Percentiles rank a stretch among this genome's conserved stretches.
These are phyloP conservation scores for Epinephelus moara DNA, from an alignment of 2,113 vertebrate species.

Conservation along the genomic window DNA sequence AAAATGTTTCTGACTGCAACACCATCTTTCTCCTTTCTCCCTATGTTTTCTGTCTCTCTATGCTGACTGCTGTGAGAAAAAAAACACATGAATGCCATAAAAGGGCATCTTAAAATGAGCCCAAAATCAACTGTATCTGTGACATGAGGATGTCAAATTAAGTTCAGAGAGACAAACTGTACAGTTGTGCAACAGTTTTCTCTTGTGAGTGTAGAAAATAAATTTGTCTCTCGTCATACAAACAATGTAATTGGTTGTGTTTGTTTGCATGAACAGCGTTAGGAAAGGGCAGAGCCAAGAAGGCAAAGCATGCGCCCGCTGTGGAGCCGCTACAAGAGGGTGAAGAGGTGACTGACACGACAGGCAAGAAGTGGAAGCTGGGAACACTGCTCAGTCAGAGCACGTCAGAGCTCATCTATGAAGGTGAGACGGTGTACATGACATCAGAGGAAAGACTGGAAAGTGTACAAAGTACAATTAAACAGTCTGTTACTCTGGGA, in stretches of 20 bases:
- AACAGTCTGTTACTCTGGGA: not conserved
- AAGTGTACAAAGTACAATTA: not conserved
- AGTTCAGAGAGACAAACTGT: not conserved
- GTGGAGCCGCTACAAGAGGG: slow-evolving; percentile 79
- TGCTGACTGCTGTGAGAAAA: too few species aligned
- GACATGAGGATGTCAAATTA: not conserved
- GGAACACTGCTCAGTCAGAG: slow-evolving; percentile 75
- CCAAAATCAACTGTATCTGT: not conserved
- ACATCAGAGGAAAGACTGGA: not conserved
- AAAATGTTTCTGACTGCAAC: not conserved
- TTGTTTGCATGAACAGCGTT: slow-evolving; percentile 30
- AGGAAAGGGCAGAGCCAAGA: slow-evolving; percentile 76
- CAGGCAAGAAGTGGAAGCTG: slow-evolving; percentile 82
- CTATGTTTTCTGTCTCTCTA: too few species aligned
- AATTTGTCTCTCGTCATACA: not conserved
- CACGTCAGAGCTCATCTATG: slow-evolving; percentile 76
- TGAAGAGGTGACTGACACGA: slow-evolving; percentile 79
- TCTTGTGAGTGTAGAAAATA: not conserved
- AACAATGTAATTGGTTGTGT: not conserved
- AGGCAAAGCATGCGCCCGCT: slow-evolving; percentile 49
- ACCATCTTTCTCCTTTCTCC: too few species aligned
- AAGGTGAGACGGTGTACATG: slow-evolving; percentile 67
- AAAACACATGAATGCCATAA: too few species aligned
- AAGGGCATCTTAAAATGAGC: too few species aligned
- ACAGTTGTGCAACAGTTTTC: not conserved